Evolutionary conservation across 2,797 vertebrate genomes (phyloP).

Genomic region (Neostethus bicornis): DNA sequence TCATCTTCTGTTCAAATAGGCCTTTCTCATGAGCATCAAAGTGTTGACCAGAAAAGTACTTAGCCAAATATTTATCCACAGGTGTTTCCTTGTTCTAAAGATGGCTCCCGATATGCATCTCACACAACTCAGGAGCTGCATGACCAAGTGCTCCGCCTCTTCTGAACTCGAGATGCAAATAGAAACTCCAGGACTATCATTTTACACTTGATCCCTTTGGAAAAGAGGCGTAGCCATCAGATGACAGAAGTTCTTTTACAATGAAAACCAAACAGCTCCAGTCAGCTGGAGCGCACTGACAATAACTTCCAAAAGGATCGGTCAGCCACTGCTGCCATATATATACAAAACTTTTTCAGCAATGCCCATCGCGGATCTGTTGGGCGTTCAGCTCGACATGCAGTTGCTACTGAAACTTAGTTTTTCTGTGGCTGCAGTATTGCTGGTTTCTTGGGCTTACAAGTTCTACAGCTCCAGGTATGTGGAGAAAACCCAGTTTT

Average conservation of each 20-base stretch:
- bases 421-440: conserved; percentile 82
- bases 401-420: conserved; percentile 85
- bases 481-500: neutral
- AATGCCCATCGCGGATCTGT: conserved; percentile 78
- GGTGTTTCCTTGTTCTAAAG: conserved; percentile 49
- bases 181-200: conserved; percentile 65
- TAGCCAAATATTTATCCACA: conserved; percentile 60
- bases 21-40: conserved; percentile 29
- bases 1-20: conserved; percentile 6
- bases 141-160: conserved; percentile 67
- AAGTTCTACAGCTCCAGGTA: conserved; percentile 84
- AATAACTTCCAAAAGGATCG: conserved; percentile 57
- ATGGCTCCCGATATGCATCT: conserved; percentile 39
- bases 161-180: conserved; percentile 78
- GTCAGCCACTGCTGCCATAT: conserved; percentile 28
- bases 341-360: conserved; percentile 37
- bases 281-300: conserved; percentile 49
- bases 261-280: conserved; percentile 47
- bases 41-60: conserved; percentile 35
- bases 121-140: conserved; percentile 59
- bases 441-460: conserved; percentile 85
- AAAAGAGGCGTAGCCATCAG: conserved; percentile 59
- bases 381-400: conserved; percentile 85
- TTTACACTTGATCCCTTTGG: conserved; percentile 68
- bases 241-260: conserved; percentile 57